A percentile compares a stretch with the other conserved stretches of the same genome.
These are phyloP conservation scores for Linepithema humile DNA, from an alignment of 1,140 invertebrate genomes.

Conservation along the genomic window DNA sequence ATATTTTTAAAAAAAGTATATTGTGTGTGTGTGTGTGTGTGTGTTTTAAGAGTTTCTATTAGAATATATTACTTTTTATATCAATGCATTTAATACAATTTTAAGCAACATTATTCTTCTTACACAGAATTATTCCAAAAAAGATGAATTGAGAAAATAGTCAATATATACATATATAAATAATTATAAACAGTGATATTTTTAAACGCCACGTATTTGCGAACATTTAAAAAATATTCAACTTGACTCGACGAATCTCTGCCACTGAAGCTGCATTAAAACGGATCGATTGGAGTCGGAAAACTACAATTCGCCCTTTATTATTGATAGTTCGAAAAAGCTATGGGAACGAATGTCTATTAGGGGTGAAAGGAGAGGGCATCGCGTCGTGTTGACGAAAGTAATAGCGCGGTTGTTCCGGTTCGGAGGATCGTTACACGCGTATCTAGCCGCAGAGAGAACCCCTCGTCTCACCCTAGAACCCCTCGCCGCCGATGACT, in stretches of 20 bases:
- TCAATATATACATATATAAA: background rate
- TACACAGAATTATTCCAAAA: background rate
- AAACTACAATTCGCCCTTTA: background rate
- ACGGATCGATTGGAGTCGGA: too few relatives aligned
- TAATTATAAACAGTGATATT: background rate
- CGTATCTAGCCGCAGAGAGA: constrained; percentile 64
- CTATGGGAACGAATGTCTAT: constrained; percentile 22
- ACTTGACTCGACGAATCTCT: background rate
- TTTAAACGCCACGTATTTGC: background rate
- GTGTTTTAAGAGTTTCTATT: background rate
- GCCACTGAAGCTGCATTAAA: too few relatives aligned
- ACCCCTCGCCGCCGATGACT: constrained; percentile 49
- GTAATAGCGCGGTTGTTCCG: constrained; percentile 79
- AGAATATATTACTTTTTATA: background rate
- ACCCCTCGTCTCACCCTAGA: constrained; percentile 50
- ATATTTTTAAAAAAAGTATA: background rate
- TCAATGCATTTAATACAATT: background rate
- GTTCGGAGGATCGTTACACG: constrained; percentile 73
- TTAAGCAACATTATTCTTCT: background rate
- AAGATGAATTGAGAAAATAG: background rate
- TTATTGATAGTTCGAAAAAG: background rate
- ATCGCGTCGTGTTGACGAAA: constrained; percentile 76
- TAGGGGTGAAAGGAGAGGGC: background rate
- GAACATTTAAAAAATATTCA: too few relatives aligned
- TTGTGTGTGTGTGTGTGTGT: too few relatives aligned